These are phyloP conservation scores for Hucho hucho DNA, from an alignment of 2,113 vertebrate species.

Conservation along the genomic window DNA sequence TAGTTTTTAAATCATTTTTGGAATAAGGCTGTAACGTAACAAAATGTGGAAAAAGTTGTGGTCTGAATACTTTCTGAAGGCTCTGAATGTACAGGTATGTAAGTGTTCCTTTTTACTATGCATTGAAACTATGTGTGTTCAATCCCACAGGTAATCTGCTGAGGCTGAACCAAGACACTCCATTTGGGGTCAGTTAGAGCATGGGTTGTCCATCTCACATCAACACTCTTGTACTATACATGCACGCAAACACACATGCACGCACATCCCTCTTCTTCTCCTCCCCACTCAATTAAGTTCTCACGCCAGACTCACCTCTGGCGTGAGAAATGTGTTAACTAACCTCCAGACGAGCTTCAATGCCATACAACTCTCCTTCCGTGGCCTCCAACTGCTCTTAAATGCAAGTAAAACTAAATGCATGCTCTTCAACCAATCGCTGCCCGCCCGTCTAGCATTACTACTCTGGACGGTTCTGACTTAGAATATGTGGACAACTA, in stretches of 20 bases:
- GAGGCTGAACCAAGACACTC: slow-evolving; percentile 2
- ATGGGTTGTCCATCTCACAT: slow-evolving; percentile 3
- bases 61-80: too few species aligned
- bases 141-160: slow-evolving; percentile 21
- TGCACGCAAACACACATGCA: not conserved
- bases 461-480: too few species aligned
- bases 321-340: slow-evolving; percentile 7
- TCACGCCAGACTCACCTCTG: slow-evolving; percentile 17
- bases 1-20: too few species aligned
- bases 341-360: slow-evolving; percentile 1
- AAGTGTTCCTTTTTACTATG: slow-evolving; percentile 14
- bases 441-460: too few species aligned
- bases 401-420: too few species aligned
- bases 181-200: slow-evolving; percentile 7
- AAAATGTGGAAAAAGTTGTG: too few species aligned
- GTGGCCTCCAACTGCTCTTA: too few species aligned
- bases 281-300: not conserved
- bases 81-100: not conserved
- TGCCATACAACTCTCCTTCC: too few species aligned
- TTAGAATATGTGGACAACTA: too few species aligned
- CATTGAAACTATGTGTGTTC: slow-evolving; percentile 15
- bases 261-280: not conserved
- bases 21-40: too few species aligned
- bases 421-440: too few species aligned
- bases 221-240: slow-evolving; percentile 10